Base-by-base conservation (phyloP, 2,888 invertebrate species). In the Microplitis manilae region DNA sequence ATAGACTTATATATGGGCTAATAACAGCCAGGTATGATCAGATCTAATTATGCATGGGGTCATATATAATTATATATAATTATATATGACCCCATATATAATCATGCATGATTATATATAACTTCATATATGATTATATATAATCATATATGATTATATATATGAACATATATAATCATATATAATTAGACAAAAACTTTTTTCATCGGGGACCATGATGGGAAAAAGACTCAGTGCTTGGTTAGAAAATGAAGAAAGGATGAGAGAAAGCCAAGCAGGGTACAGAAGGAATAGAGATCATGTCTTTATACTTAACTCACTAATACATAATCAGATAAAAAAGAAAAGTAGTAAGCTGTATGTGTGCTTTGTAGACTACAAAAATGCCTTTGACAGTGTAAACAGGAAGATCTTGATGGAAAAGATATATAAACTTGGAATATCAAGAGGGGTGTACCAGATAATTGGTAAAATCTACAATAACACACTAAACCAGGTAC, bases 201-300 rank as follows among this genome's bases (percentile, higher is more conserved):
- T n/a, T n/a, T n/a, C n/a, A n/a, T n/a, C n/a, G n/a, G n/a, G n/a
- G n/a, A n/a, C n/a, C 17, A 67, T 79, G 1, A 79, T 77, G 73
- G 75, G 73, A 17, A 50, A 64, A 50, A 77, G 75, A 65, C 13
- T 76, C n/a, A 75, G 70, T 9, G 15, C 5, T 6, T 80, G 79
- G 81, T 20, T 78, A 4, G 70, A 81, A 13, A 40, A 77, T 6
- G 17, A 75, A 6, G 17, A 73, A 8, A 78, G 80, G 9, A 59
- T 81, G 20, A 64, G 17, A 4, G 79, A 82, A 73, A 73, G 59
- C 61, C 81, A 82, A 61, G 80, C 79, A 30, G 80, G 79, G 6
- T 81, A 81, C 39, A 70, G 79, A n/a, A 38, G 73, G 38, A 65
- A 20, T 7, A 72, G 73, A 39, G 80, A 81, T 40, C 79, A 75